Evolutionary conservation across 2,113 vertebrate genomes (phyloP).

Genomic region (Sinocyclocheilus anshuiensis): DNA sequence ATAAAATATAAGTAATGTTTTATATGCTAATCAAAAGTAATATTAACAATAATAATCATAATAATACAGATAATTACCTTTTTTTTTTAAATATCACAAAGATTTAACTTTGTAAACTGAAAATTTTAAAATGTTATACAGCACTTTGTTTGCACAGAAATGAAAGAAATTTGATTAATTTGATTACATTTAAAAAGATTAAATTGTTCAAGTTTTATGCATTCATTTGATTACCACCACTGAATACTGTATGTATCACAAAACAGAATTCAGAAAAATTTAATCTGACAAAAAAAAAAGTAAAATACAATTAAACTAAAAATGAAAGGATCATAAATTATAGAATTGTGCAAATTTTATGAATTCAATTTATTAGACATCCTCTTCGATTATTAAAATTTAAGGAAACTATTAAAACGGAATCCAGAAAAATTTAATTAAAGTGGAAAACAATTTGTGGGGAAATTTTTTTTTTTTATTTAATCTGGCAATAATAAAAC

Average conservation of each 20-base stretch:
- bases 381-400: not conserved
- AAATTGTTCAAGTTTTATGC: no score
- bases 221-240: no score
- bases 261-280: no score
- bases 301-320: no score
- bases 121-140: no score
- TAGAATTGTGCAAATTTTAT: not conserved
- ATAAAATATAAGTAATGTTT: no score
- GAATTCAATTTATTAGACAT: not conserved
- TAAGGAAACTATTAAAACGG: not conserved
- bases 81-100: not conserved
- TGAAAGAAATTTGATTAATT: no score
- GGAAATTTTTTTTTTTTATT: rapidly evolving
- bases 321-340: no score
- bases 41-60: not conserved
- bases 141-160: no score
- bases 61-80: not conserved
- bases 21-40: not conserved
- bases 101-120: not conserved
- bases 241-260: no score
- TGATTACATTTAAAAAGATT: no score
- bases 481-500: not conserved
- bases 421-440: not conserved
- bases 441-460: not conserved
- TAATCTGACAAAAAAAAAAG: no score